Evolutionary conservation across 2,888 invertebrate species (phyloP).

Genomic region (Eulithis prunata): DNA sequence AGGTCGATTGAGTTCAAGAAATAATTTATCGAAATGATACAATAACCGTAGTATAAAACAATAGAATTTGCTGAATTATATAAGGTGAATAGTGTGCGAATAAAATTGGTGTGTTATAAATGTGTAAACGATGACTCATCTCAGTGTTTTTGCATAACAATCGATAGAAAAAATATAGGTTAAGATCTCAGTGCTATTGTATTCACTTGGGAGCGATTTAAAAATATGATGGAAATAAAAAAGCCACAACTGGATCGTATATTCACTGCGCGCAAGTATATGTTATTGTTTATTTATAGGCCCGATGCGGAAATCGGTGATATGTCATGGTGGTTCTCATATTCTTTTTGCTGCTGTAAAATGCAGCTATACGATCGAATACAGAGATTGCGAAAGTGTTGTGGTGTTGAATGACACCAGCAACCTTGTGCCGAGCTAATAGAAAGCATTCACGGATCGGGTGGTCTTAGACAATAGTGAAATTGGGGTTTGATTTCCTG

Average conservation of each 20-base stretch:
- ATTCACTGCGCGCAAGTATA: slow-evolving; percentile 65
- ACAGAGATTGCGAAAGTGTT: slow-evolving; percentile 75
- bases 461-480: slow-evolving; percentile 69
- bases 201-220: slow-evolving; percentile 68
- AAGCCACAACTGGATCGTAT: slow-evolving; percentile 60
- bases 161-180: slow-evolving; percentile 83
- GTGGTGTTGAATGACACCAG: slow-evolving; percentile 72
- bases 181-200: slow-evolving; percentile 78
- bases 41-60: slow-evolving; percentile 58
- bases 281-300: slow-evolving; percentile 79
- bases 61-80: slow-evolving; percentile 58
- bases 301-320: slow-evolving; percentile 74
- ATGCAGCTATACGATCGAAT: slow-evolving; percentile 70
- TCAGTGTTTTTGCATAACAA: slow-evolving; percentile 82
- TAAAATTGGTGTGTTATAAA: slow-evolving; percentile 52
- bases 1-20: slow-evolving; percentile 66
- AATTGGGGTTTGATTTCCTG: slow-evolving; percentile 66
- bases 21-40: slow-evolving; percentile 69
- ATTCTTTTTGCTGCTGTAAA: slow-evolving; percentile 71
- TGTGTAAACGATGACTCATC: slow-evolving; percentile 67
- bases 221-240: slow-evolving; percentile 66
- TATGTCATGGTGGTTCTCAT: slow-evolving; percentile 74
- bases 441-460: slow-evolving; percentile 74
- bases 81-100: slow-evolving; percentile 69
- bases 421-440: slow-evolving; percentile 75